Percentiles rank a stretch among this genome's conserved stretches.
These are phyloP conservation scores for Megalopta genalis DNA, from an alignment of 1,140 invertebrate genomes.

Conservation along the genomic window DNA sequence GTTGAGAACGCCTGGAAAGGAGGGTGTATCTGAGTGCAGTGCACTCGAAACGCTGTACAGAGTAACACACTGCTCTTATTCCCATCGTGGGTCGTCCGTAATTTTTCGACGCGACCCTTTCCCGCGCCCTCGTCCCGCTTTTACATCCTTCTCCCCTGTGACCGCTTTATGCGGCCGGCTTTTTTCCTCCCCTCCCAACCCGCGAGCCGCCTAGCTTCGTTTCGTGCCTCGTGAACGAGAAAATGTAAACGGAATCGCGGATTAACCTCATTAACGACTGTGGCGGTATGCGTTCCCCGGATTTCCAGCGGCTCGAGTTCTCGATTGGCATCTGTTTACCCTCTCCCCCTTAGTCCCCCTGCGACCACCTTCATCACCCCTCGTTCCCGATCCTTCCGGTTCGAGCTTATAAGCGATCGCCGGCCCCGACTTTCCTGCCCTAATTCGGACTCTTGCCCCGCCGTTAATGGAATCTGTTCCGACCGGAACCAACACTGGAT, in stretches of 20 bases:
- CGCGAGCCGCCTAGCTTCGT: conserved; percentile 17
- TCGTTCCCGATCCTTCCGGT: not conserved
- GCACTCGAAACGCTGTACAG: conserved; percentile 54
- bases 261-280: conserved; percentile 50
- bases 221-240: conserved; percentile 49
- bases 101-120: conserved; percentile 39
- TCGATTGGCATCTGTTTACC: conserved; percentile 41
- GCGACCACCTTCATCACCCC: not conserved
- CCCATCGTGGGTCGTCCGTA: conserved; percentile 48
- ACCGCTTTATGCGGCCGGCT: conserved; percentile 36
- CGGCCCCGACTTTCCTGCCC: conserved; percentile 5
- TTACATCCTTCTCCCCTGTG: conserved; percentile 30
- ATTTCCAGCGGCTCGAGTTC: conserved; percentile 42
- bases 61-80: conserved; percentile 56
- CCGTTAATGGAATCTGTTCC: not conserved
- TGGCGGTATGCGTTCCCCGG: conserved; percentile 26
- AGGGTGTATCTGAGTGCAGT: conserved; percentile 46
- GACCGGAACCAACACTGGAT: not conserved
- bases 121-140: conserved; percentile 43
- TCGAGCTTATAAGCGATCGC: conserved; percentile 27
- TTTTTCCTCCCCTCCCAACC: not conserved
- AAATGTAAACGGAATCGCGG: conserved; percentile 48
- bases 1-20: conserved; percentile 30
- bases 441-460: conserved; percentile 1
- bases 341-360: not conserved